Percentiles rank a stretch among this genome's conserved stretches.
Evolutionary conservation across 2,797 vertebrate species (phyloP).

Genomic region (Gouania willdenowi): DNA sequence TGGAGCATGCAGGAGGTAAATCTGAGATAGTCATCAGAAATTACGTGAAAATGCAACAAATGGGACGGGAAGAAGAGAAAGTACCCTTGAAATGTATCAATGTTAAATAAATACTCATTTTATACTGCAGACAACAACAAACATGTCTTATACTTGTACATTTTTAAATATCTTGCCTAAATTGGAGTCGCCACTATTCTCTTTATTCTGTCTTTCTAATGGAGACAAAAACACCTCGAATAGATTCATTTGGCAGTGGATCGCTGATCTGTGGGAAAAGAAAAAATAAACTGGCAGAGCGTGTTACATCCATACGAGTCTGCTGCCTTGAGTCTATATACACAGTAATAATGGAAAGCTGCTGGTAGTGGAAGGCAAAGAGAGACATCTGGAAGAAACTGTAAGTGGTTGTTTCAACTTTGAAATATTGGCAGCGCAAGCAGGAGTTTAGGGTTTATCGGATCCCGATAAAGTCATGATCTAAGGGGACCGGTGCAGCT

Average conservation of each 20-base stretch:
- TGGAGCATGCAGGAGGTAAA: too few species aligned
- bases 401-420: constrained; percentile 44
- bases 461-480: too few species aligned
- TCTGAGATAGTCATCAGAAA: too few species aligned
- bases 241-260: constrained; percentile 65
- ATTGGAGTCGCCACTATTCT: too few species aligned
- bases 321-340: constrained; percentile 57
- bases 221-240: constrained; percentile 49
- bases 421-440: constrained; percentile 33
- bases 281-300: constrained; percentile 65
- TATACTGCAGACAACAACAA: too few species aligned
- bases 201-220: constrained; percentile 64
- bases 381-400: constrained; percentile 48
- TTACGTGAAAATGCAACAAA: too few species aligned
- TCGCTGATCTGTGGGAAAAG: constrained; percentile 67
- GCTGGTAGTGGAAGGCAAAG: constrained; percentile 50
- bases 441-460: constrained; percentile 35
- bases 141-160: too few species aligned
- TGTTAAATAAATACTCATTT: too few species aligned
- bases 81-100: too few species aligned
- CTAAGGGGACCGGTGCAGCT: too few species aligned
- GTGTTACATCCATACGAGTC: constrained; percentile 51
- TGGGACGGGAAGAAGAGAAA: too few species aligned
- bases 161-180: too few species aligned
- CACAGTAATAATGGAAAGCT: constrained; percentile 56